These are phyloP conservation scores for Pantherophis alleghaniensis DNA, from an alignment of 2,797 vertebrate species.

Conservation along the genomic window DNA sequence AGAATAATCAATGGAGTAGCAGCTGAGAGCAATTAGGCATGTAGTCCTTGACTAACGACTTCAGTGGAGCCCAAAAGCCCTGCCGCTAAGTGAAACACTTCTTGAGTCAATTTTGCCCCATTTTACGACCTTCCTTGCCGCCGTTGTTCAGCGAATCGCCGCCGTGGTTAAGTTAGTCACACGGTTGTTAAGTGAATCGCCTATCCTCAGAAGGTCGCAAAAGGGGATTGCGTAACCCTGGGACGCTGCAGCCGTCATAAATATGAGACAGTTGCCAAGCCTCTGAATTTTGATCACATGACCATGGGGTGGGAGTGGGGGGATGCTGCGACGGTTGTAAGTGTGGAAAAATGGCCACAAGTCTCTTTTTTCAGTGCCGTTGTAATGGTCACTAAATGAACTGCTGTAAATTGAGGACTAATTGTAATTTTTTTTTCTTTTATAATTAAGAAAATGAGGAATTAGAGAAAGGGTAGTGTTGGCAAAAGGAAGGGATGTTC, in stretches of 20 bases:
- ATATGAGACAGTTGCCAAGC: no score
- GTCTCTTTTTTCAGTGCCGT: no score
- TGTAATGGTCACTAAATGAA: no score
- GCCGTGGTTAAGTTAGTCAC: not conserved
- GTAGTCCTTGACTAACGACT: not conserved
- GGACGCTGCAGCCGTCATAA: rapidly evolving
- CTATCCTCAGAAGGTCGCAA: not conserved
- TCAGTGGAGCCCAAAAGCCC: not conserved
- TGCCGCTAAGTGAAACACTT: not conserved
- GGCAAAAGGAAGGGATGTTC: not conserved
- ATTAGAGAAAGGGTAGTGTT: not conserved
- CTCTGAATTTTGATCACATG: no score
- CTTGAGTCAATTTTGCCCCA: not conserved
- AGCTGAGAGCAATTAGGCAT: not conserved
- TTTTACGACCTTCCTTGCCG: not conserved
- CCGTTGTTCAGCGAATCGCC: not conserved
- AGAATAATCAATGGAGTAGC: not conserved
- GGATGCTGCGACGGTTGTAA: no score
- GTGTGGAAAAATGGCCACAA: no score
- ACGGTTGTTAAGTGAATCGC: not conserved
- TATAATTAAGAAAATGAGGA: not conserved
- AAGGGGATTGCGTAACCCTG: not conserved
- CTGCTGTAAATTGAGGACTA: no score
- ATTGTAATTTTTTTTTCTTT: no score
- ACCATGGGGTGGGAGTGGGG: no score